Percentiles rank a stretch among this genome's conserved stretches.
Evolutionary conservation across 1,140 invertebrate genomes (phyloP).

Genomic region (Aphis gossypii): DNA sequence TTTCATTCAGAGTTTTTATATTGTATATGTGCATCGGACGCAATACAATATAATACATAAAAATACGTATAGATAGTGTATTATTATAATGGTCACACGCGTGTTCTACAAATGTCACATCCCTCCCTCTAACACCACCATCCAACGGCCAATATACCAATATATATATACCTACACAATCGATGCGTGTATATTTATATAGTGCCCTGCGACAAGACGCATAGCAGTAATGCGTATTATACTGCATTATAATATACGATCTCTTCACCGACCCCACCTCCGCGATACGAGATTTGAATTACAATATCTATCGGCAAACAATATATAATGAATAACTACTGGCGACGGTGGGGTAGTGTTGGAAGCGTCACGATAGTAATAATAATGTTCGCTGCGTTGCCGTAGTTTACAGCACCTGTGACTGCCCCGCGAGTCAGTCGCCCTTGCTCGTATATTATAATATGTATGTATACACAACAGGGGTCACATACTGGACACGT

Average conservation of each 20-base stretch:
- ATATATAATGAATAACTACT: slow-evolving; percentile 47
- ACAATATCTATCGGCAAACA: slow-evolving; percentile 40
- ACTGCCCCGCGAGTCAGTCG: slow-evolving; percentile 7
- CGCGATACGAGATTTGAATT: slow-evolving; percentile 51
- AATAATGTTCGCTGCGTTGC: background rate
- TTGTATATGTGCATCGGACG: background rate
- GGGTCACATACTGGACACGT: slow-evolving; percentile 33
- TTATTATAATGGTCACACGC: background rate
- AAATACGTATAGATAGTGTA: background rate
- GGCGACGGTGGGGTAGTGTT: background rate
- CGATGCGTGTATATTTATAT: background rate
- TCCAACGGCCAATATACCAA: background rate
- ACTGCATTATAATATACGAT: background rate
- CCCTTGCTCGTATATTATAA: background rate
- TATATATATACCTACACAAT: background rate
- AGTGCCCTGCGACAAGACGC: background rate
- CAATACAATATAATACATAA: background rate
- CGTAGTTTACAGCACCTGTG: slow-evolving; percentile 57
- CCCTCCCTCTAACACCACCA: no score
- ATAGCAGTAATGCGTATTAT: background rate
- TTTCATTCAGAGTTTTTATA: slow-evolving; percentile 5
- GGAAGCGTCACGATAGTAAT: background rate
- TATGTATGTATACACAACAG: background rate
- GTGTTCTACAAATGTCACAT: slow-evolving; percentile 30
- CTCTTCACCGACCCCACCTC: background rate